Evolutionary conservation across 1,140 invertebrate species (phyloP).

Genomic region (Zaprionus lachaisei): DNA sequence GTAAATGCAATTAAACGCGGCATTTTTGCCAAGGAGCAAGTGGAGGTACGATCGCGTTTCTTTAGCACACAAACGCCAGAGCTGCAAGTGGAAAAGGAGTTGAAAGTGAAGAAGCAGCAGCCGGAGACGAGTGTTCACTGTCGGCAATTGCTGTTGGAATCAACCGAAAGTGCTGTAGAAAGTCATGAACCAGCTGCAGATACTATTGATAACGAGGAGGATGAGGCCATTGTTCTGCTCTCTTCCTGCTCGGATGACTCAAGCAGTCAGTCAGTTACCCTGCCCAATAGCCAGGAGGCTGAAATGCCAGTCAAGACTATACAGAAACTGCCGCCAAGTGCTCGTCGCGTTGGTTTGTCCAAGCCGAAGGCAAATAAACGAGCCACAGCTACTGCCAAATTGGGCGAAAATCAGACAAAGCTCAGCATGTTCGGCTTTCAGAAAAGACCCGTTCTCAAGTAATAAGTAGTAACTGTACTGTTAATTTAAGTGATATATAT

Average conservation of each 20-base stretch:
- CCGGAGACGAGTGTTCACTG: not conserved
- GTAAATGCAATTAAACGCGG: conserved; percentile 58
- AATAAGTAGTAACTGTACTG: not conserved
- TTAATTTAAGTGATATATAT: conserved; percentile 37
- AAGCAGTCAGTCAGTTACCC: conserved; percentile 24
- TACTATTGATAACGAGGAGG: conserved; percentile 18
- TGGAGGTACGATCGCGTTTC: conserved; percentile 72
- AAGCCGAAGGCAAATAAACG: conserved; percentile 50
- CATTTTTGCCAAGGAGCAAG: conserved; percentile 61
- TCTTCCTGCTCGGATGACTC: conserved; percentile 51
- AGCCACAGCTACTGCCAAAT: conserved; percentile 34
- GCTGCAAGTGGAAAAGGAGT: conserved; percentile 5
- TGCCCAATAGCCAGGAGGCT: conserved; percentile 44
- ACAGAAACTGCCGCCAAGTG: conserved; percentile 33
- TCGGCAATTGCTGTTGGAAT: conserved; percentile 1
- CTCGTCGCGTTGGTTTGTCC: conserved; percentile 60
- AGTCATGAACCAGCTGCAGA: not conserved
- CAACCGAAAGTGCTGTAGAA: not conserved
- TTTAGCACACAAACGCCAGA: conserved; percentile 45
- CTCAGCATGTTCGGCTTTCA: conserved; percentile 83
- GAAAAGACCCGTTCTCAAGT: conserved; percentile 71
- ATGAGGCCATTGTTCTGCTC: conserved; percentile 40
- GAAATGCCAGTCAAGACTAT: not conserved
- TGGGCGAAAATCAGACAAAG: conserved; percentile 60
- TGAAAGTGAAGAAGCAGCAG: conserved; percentile 2